phyloP scores from a whole-genome alignment of 2,797 vertebrate genomes.

The Aldrovandia affinis region DNA sequence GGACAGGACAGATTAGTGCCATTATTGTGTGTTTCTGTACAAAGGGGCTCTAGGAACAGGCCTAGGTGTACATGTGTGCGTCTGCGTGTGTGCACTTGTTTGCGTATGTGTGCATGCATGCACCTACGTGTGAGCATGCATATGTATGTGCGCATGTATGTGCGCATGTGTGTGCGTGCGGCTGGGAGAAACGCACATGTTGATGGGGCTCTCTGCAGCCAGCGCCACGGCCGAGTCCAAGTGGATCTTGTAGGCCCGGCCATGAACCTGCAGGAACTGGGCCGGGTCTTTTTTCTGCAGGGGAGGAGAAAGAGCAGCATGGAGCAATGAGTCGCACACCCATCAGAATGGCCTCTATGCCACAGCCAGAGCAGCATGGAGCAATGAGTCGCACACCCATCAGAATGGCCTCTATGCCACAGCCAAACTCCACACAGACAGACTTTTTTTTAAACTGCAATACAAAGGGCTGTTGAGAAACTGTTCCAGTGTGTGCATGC shows the following conservation, averaged over 20 bases:
- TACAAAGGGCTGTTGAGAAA: no score
- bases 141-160: neutral
- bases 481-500: no score
- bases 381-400: neutral
- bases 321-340: neutral
- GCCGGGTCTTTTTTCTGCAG: conserved; percentile 94
- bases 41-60: no score
- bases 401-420: neutral
- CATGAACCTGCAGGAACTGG: conserved; percentile 98
- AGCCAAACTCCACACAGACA: neutral
- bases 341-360: no score
- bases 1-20: no score
- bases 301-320: neutral
- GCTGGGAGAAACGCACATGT: conserved; percentile 81
- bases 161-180: neutral
- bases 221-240: conserved; percentile 91
- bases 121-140: neutral
- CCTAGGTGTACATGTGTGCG: neutral
- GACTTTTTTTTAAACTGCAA: no score
- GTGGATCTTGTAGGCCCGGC: conserved; percentile 93
- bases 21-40: no score
- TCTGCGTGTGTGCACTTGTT: neutral
- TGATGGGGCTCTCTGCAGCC: conserved; percentile 92
- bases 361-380: neutral
- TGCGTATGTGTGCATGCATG: neutral